Base-by-base conservation (phyloP, 2,888 invertebrate species). In the Drosophila yooni region DNA sequence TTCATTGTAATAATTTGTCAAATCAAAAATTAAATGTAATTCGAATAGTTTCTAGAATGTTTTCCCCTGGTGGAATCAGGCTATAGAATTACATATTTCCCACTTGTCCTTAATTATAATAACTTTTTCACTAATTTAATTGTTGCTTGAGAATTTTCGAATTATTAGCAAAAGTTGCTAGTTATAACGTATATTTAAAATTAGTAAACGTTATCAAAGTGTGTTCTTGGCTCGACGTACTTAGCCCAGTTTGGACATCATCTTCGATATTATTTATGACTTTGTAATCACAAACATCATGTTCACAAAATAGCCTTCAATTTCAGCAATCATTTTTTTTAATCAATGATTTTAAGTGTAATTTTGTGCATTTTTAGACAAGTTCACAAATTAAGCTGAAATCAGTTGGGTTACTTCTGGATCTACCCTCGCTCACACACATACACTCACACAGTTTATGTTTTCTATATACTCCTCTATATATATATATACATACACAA, bases 401-500 rank as follows among this genome's bases (percentile, higher is more conserved):
- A 33, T 53, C 13, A n/a, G 15, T 29, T 57, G 11, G 21, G 18
- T 21, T 43, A 43, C 57, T 43, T 46, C 21, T 43, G 15, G 29
- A 21, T 18, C 57, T 31, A 21, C 57, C 31, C 57, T 43, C 51
- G 48, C 34, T 29, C 27, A 15, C 46, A 34, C 57, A 21, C 46
- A 8, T n/a, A 25, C 56, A 29, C 46, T 40, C 50, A 57, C 25
- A 18, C 69, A 65, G 53, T 48, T 62, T 11, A 62, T 60, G 72
- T 77, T 46, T 51, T 68, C 58, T 72, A 78, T 73, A 72, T 52
- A 63, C 61, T 51, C 52, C 61, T 64, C 61, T 64, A 76, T 52
- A 71, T 65, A 77, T 51, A 54, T 63, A 69, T 61, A 62, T 66
- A 63, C 62, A 43, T 63, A 69, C 51, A 67, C 52, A 62, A 65